These are phyloP conservation scores for Enteromius argenteus DNA, from an alignment of 2,797 vertebrate genomes.

Conservation along the genomic window DNA sequence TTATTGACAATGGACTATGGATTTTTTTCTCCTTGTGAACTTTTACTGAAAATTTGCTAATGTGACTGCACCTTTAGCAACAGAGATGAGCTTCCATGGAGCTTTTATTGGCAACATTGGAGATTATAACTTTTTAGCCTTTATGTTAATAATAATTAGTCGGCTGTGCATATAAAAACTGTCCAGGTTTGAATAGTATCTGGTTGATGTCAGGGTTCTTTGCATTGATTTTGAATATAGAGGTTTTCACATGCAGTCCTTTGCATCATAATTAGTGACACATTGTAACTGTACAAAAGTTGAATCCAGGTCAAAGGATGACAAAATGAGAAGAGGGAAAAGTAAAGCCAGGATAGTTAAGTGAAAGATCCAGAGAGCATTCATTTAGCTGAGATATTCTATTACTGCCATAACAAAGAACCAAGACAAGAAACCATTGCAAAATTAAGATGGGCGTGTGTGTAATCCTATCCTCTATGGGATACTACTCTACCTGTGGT, in stretches of 20 bases:
- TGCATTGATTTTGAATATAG: conserved; percentile 1
- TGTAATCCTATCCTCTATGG: conserved; percentile 69
- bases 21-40: not conserved
- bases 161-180: not conserved
- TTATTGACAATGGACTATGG: not conserved
- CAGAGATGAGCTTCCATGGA: not conserved
- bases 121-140: not conserved
- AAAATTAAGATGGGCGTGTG: conserved; percentile 67
- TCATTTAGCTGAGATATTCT: conserved; percentile 35
- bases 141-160: not conserved
- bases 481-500: conserved; percentile 60
- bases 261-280: conserved; percentile 5
- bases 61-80: not conserved
- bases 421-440: conserved; percentile 51
- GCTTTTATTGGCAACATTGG: not conserved
- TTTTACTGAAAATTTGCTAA: not conserved
- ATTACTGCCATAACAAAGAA: conserved; percentile 53
- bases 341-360: conserved; percentile 35
- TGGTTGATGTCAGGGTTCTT: not conserved
- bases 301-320: conserved; percentile 36
- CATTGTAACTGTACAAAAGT: not conserved
- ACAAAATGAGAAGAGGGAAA: conserved; percentile 20
- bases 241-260: not conserved
- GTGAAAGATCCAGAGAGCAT: conserved; percentile 53
- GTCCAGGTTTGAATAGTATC: not conserved